Evolutionary conservation across 2,888 invertebrate genomes (phyloP).

Genomic region (Habrosyne pyritoides): DNA sequence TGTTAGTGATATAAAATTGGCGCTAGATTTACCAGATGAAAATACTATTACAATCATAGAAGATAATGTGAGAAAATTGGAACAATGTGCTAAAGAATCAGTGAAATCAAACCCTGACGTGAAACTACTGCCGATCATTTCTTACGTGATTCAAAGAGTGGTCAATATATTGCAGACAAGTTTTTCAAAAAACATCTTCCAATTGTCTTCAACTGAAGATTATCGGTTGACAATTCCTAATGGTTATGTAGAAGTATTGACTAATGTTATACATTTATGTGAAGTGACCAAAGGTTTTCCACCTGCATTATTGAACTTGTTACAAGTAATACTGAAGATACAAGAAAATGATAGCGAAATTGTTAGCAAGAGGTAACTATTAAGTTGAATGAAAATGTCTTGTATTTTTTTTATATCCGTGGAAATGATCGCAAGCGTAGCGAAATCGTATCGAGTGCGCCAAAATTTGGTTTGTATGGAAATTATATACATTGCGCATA

Average conservation of each 20-base stretch:
- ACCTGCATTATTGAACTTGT: conserved; percentile 53
- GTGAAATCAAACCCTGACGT: conserved; percentile 33
- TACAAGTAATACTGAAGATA: conserved; percentile 52
- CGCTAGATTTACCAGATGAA: conserved; percentile 57
- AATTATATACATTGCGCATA: too few species aligned
- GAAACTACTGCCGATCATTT: conserved; percentile 83
- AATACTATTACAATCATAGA: conserved; percentile 39
- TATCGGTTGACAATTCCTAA: conserved; percentile 12
- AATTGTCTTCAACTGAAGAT: conserved; percentile 24
- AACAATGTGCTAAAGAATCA: conserved; percentile 27
- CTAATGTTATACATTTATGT: conserved; percentile 39
- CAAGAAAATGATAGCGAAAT: conserved; percentile 32
- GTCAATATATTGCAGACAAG: conserved; percentile 50
- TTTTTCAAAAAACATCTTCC: conserved; percentile 40
- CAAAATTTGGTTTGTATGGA: too few species aligned
- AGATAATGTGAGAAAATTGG: conserved; percentile 39
- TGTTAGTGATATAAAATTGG: conserved; percentile 46
- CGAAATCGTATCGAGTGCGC: too few species aligned
- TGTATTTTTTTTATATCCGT: too few species aligned
- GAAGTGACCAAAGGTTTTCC: conserved; percentile 55
- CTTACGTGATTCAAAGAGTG: conserved; percentile 74
- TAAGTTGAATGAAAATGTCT: conserved; percentile 2
- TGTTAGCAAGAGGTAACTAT: conserved; percentile 45
- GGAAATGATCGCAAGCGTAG: too few species aligned
- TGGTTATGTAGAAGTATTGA: conserved; percentile 34